Evolutionary conservation across 37 sponge, comb jelly and placozoan species (phyloP).

Genomic region (Halichondria panicea): DNA sequence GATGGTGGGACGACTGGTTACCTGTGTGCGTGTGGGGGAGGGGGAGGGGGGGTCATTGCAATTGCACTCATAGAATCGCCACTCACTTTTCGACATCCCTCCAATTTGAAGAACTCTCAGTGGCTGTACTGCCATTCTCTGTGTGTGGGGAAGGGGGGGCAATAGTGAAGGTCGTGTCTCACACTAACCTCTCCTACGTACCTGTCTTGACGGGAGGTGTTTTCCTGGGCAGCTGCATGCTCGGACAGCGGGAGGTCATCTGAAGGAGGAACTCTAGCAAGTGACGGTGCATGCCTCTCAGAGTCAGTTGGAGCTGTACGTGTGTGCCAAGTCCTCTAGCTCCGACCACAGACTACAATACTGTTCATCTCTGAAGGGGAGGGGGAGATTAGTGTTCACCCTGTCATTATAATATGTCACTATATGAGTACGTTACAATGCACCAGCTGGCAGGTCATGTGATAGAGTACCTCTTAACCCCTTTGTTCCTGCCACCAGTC

Average conservation of each 20-base stretch:
- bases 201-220: background rate
- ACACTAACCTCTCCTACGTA: no score
- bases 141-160: no score
- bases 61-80: no score
- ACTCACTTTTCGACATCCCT: no score
- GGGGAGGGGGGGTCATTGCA: background rate
- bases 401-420: background rate
- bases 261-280: conserved; percentile 29
- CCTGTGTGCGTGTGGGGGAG: no score
- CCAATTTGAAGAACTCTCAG: no score
- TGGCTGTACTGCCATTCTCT: no score
- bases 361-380: conserved; percentile 75
- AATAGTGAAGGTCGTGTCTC: no score
- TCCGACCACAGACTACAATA: conserved; percentile 80
- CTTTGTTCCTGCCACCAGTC: conserved; percentile 51
- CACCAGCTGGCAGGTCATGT: background rate
- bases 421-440: no score
- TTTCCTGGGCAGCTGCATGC: conserved; percentile 25
- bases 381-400: background rate
- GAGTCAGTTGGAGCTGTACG: conserved; percentile 42
- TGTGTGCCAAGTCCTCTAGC: conserved; percentile 46
- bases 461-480: conserved; percentile 35
- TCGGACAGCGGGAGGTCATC: conserved; percentile 12
- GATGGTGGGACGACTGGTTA: conserved; percentile 80
- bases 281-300: no score